These are phyloP conservation scores for Aspidiotus rigidus DNA, from an alignment of 2,888 invertebrate species.

Conservation along the genomic window DNA sequence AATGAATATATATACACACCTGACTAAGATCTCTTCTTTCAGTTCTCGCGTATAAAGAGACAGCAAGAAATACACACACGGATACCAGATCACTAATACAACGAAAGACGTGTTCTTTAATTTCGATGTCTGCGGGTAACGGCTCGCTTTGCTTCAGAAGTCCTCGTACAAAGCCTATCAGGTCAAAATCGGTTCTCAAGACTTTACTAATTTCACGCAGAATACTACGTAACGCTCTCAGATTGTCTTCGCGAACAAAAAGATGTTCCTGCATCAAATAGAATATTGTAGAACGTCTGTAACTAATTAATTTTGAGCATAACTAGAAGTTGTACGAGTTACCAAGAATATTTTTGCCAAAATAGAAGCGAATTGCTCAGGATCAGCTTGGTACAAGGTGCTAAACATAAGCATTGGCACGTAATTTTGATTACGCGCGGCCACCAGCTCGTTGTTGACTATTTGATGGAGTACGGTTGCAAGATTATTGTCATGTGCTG, in stretches of 20 bases:
- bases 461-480: slow-evolving; percentile 79
- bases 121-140: slow-evolving; percentile 55
- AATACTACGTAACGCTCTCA: slow-evolving; percentile 73
- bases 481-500: slow-evolving; percentile 72
- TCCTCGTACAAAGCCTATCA: slow-evolving; percentile 65
- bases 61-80: slow-evolving; percentile 72
- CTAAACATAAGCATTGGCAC: slow-evolving; percentile 68
- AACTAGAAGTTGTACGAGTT: slow-evolving; percentile 34
- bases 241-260: slow-evolving; percentile 78
- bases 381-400: slow-evolving; percentile 75
- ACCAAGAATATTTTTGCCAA: slow-evolving; percentile 73
- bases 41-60: slow-evolving; percentile 54
- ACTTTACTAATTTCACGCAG: slow-evolving; percentile 82
- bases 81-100: slow-evolving; percentile 77
- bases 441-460: slow-evolving; percentile 89
- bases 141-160: slow-evolving; percentile 49
- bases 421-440: slow-evolving; percentile 86
- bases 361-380: slow-evolving; percentile 70
- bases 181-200: slow-evolving; percentile 68
- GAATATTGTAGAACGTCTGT: neutral
- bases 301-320: neutral
- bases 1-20: slow-evolving; percentile 24
- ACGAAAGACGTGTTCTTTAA: slow-evolving; percentile 73
- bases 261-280: slow-evolving; percentile 59
- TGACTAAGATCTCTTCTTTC: slow-evolving; percentile 46